These are phyloP conservation scores for Sesamia nonagrioides DNA, from an alignment of 1,140 invertebrate species.

Conservation along the genomic window DNA sequence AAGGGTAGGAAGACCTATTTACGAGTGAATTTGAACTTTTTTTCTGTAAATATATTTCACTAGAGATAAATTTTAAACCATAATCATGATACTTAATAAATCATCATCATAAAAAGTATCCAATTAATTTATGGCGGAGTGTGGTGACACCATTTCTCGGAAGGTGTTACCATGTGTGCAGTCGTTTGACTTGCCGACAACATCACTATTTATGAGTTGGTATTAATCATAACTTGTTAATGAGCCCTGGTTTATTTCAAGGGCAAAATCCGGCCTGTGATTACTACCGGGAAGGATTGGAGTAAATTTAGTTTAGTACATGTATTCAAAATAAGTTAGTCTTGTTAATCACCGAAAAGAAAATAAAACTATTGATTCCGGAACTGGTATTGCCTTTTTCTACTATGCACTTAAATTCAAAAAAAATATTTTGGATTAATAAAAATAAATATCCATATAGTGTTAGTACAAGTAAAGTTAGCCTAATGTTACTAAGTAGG, in stretches of 20 bases:
- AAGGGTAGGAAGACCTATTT: no score
- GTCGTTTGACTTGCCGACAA: slow-evolving; percentile 62
- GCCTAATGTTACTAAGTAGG: no score
- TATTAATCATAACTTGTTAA: slow-evolving; percentile 78
- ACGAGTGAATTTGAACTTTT: no score
- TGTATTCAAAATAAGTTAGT: no score
- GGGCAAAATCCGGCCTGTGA: slow-evolving; percentile 21
- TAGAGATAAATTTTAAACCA: not conserved
- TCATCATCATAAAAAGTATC: slow-evolving; percentile 38
- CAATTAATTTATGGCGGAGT: slow-evolving; percentile 35
- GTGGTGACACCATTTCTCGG: slow-evolving; percentile 62
- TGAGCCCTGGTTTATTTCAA: slow-evolving; percentile 58
- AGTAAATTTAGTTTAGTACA: not conserved
- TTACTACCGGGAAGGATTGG: not conserved
- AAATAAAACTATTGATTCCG: no score
- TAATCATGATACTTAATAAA: slow-evolving; percentile 28
- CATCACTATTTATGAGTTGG: slow-evolving; percentile 69
- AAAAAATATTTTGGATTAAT: no score
- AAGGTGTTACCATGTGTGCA: slow-evolving; percentile 71
- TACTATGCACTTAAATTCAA: no score
- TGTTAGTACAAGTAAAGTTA: no score
- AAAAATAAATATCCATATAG: no score
- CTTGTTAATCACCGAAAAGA: no score
- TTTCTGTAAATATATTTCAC: no score
- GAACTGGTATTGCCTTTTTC: no score